phyloP scores from a whole-genome alignment of 2,113 vertebrate genomes.

The Strix uralensis region DNA sequence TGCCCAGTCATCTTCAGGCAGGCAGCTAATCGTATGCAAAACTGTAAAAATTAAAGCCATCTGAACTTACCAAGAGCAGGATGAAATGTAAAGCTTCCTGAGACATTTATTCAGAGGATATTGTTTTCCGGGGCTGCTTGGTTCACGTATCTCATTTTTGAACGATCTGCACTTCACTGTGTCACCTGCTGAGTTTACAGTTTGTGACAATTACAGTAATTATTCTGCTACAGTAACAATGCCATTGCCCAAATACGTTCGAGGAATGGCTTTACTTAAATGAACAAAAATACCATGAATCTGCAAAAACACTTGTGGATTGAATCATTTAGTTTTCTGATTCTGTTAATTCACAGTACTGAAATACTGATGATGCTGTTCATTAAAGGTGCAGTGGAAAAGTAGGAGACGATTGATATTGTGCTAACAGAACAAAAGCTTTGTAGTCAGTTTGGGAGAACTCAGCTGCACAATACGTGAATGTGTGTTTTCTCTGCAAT shows the following conservation, averaged over 20 bases:
- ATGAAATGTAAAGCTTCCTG: neutral
- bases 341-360: neutral
- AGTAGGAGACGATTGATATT: neutral
- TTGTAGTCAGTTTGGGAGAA: neutral
- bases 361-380: neutral
- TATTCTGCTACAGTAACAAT: neutral
- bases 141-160: neutral
- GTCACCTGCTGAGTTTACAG: neutral
- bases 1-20: neutral
- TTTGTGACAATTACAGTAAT: neutral
- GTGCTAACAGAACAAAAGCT: neutral
- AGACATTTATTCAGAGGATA: neutral
- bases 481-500: neutral
- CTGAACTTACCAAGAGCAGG: neutral
- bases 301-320: neutral
- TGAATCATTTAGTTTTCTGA: neutral
- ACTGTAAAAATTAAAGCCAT: neutral
- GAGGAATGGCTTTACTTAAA: neutral
- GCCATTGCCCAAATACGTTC: neutral
- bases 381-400: neutral
- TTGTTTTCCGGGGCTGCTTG: neutral
- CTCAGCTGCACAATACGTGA: neutral
- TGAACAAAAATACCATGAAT: neutral
- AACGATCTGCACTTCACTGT: neutral
- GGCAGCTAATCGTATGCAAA: neutral